Percentiles rank a stretch among this genome's conserved stretches.
Conservation (phyloP, 2,888 invertebrate species). For the Epinotia demarniana region DNA sequence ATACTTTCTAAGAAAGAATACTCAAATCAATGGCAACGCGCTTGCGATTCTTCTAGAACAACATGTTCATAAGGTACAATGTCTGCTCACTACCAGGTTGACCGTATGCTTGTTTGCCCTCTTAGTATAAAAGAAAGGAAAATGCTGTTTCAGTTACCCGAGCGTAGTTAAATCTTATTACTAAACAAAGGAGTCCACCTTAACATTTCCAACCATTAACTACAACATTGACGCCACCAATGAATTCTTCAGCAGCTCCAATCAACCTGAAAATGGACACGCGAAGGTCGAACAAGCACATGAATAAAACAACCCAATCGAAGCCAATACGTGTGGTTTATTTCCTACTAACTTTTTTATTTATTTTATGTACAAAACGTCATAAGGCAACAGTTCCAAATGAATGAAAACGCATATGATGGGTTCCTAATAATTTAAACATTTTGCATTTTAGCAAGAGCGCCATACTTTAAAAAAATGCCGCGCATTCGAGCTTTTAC, state of each 20-base stretch:
- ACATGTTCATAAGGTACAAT: no score
- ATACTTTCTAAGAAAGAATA: neutral
- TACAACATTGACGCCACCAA: slow-evolving; percentile 13
- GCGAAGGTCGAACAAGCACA: slow-evolving; percentile 45
- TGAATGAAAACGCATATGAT: slow-evolving; percentile 71
- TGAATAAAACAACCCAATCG: slow-evolving; percentile 66
- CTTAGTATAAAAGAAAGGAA: no score
- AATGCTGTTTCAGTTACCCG: no score
- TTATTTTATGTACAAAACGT: slow-evolving; percentile 83
- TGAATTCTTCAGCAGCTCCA: slow-evolving; percentile 26
- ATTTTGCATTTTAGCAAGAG: slow-evolving; percentile 61
- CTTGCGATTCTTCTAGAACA: no score
- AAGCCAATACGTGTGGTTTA: slow-evolving; percentile 83
- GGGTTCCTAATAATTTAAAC: slow-evolving; percentile 59
- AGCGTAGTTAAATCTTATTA: neutral
- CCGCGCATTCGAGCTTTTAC: slow-evolving; percentile 46
- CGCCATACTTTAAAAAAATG: slow-evolving; percentile 55
- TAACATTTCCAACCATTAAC: slow-evolving; percentile 11
- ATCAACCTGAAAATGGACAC: slow-evolving; percentile 23
- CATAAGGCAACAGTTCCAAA: slow-evolving; percentile 83
- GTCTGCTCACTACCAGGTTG: no score
- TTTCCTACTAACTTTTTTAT: slow-evolving; percentile 78
- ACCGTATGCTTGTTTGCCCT: no score
- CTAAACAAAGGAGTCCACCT: no score
- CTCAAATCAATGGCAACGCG: no score